A percentile compares a stretch with the other conserved stretches of the same genome.
These are phyloP conservation scores for Chanos chanos DNA, from an alignment of 2,797 vertebrate genomes.

Conservation along the genomic window DNA sequence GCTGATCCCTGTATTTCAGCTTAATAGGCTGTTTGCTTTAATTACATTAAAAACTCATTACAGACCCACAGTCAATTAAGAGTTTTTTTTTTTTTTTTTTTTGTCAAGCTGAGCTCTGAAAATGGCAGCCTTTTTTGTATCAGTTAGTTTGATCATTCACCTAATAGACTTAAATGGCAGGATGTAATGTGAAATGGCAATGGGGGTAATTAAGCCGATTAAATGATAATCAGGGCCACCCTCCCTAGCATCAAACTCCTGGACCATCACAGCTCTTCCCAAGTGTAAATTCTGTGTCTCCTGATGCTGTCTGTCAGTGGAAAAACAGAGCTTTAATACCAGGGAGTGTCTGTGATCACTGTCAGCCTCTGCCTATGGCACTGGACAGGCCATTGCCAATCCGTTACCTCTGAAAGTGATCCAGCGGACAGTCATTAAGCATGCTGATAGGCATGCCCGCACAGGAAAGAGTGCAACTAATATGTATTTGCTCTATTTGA, in stretches of 20 bases:
- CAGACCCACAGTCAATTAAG: conserved; percentile 5
- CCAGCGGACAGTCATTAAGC: no score
- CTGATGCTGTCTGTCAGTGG: no score
- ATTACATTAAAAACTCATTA: conserved; percentile 44
- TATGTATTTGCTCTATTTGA: no score
- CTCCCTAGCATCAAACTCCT: conserved; percentile 45
- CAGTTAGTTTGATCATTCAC: conserved; percentile 52
- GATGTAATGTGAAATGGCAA: conserved; percentile 53
- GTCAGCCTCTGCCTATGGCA: no score
- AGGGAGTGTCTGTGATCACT: no score
- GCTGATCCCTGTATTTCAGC: conserved; percentile 29
- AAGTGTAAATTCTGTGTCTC: conserved; percentile 5
- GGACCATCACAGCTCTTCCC: conserved; percentile 48
- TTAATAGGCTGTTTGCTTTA: conserved; percentile 58
- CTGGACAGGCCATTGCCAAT: no score
- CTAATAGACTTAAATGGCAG: conserved; percentile 57
- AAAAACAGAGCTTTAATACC: no score
- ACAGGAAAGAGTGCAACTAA: no score
- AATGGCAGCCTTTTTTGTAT: conserved; percentile 44
- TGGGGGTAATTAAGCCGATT: conserved; percentile 60
- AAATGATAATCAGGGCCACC: conserved; percentile 43
- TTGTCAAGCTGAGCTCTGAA: conserved; percentile 42
- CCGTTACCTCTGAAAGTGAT: no score
- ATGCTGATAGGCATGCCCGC: no score
- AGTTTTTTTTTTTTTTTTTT: conserved; percentile 8